Evolutionary conservation across 2,797 vertebrate genomes (phyloP).

Genomic region (Urosaurus nigricauda): DNA sequence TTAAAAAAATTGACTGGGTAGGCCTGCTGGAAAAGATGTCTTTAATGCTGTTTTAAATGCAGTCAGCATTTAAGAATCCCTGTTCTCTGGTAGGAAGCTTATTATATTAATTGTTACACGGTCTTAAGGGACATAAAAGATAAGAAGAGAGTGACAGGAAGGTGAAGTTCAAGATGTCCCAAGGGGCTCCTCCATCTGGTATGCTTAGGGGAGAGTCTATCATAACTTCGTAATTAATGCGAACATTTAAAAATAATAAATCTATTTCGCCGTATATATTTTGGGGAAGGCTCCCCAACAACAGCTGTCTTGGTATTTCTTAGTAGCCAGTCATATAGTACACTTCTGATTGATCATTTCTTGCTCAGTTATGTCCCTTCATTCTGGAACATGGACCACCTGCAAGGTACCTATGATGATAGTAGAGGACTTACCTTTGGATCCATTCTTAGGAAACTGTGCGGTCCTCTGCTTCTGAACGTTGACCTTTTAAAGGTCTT

Average conservation of each 20-base stretch:
- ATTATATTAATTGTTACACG: neutral
- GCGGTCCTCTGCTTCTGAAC: conserved; percentile 82
- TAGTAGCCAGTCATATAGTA: too few relatives aligned
- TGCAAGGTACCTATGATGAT: neutral
- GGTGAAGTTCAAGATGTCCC: neutral
- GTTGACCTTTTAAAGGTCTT: conserved; percentile 88
- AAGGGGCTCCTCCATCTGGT: too few relatives aligned
- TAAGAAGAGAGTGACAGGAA: neutral
- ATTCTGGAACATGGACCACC: neutral
- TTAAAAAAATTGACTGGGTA: too few relatives aligned
- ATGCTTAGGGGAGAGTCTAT: too few relatives aligned
- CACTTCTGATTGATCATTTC: neutral
- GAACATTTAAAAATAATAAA: too few relatives aligned
- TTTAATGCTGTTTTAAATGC: too few relatives aligned
- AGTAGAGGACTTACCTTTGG: conserved; percentile 80
- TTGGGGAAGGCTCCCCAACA: too few relatives aligned
- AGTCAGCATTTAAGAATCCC: neutral
- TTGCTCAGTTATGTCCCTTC: neutral
- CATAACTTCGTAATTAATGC: too few relatives aligned
- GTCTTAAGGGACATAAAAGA: too few relatives aligned
- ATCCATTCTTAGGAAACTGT: conserved; percentile 93
- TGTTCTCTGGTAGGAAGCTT: neutral
- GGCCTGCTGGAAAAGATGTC: too few relatives aligned
- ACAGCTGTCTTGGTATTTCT: too few relatives aligned
- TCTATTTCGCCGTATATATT: too few relatives aligned